These are phyloP conservation scores for Pogonomyrmex californicus DNA, from an alignment of 1,140 invertebrate genomes.

Conservation along the genomic window DNA sequence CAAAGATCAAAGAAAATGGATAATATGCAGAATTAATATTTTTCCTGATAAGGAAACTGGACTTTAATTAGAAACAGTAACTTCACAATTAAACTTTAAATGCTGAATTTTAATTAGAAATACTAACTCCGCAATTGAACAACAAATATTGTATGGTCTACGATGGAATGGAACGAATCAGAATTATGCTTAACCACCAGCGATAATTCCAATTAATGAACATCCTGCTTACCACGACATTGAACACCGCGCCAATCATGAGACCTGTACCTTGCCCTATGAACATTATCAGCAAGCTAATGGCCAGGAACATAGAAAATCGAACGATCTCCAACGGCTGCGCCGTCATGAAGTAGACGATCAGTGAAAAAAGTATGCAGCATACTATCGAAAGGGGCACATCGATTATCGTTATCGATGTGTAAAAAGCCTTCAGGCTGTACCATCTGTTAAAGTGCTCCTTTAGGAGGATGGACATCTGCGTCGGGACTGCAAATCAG, in stretches of 20 bases:
- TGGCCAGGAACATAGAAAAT: slow-evolving; percentile 94
- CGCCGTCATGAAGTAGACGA: slow-evolving; percentile 95
- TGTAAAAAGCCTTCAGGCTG: slow-evolving; percentile 96
- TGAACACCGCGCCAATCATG: slow-evolving; percentile 94
- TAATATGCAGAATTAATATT: background rate
- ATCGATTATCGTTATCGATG: slow-evolving; percentile 94
- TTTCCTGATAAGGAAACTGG: background rate
- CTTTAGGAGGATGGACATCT: slow-evolving; percentile 96
- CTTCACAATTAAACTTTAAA: background rate
- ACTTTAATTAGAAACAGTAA: background rate
- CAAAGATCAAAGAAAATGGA: background rate
- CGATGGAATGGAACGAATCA: background rate
- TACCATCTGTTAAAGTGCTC: slow-evolving; percentile 99
- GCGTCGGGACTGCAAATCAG: slow-evolving; percentile 94
- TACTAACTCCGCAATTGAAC: background rate
- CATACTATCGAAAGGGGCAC: slow-evolving; percentile 92
- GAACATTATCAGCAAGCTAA: slow-evolving; percentile 93
- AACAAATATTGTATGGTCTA: background rate
- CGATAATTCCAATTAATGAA: slow-evolving; percentile 64
- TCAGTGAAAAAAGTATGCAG: slow-evolving; percentile 92
- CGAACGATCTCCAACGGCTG: slow-evolving; percentile 93
- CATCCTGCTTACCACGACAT: slow-evolving; percentile 91
- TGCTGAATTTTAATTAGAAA: background rate
- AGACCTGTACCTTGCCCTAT: slow-evolving; percentile 96
- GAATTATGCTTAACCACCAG: background rate